Percentiles rank a stretch among this genome's conserved stretches.
Conservation (phyloP, 2,888 invertebrate genomes). For the Nymphalis polychloros region DNA sequence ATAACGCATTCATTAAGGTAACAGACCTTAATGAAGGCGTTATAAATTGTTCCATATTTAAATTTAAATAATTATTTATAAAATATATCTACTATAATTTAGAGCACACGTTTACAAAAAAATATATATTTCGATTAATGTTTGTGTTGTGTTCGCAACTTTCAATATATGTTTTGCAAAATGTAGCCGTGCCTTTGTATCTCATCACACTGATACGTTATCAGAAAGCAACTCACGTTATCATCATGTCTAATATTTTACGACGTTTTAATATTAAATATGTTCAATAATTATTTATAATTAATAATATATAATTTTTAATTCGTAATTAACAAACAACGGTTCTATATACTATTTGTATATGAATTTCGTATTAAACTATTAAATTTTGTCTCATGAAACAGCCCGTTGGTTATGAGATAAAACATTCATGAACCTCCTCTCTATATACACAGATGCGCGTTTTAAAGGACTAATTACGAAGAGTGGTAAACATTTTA, state of each 20-base stretch:
- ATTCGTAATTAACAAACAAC: too few species aligned
- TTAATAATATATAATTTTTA: too few species aligned
- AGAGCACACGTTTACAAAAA: neutral
- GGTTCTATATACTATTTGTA: too few species aligned
- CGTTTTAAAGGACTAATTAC: neutral
- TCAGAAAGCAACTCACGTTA: neutral
- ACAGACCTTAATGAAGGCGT: too few species aligned
- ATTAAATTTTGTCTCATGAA: conserved; percentile 2
- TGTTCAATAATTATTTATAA: too few species aligned
- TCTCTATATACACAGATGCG: conserved; percentile 9
- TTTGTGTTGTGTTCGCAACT: neutral
- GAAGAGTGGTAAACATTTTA: neutral
- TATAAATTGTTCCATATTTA: too few species aligned
- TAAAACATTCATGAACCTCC: conserved; percentile 1
- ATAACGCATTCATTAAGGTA: too few species aligned
- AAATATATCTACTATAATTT: too few species aligned
- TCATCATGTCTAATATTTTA: neutral
- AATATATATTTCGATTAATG: neutral
- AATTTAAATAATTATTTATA: too few species aligned
- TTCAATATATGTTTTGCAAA: neutral
- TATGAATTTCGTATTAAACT: too few species aligned
- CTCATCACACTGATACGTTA: neutral
- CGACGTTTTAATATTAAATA: neutral
- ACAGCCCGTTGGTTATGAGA: neutral
- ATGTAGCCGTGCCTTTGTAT: neutral